Evolutionary conservation across 2,113 vertebrate species (phyloP), one percentile per base, ranked within the genome.

Genomic region (Arenaria interpres): DNA sequence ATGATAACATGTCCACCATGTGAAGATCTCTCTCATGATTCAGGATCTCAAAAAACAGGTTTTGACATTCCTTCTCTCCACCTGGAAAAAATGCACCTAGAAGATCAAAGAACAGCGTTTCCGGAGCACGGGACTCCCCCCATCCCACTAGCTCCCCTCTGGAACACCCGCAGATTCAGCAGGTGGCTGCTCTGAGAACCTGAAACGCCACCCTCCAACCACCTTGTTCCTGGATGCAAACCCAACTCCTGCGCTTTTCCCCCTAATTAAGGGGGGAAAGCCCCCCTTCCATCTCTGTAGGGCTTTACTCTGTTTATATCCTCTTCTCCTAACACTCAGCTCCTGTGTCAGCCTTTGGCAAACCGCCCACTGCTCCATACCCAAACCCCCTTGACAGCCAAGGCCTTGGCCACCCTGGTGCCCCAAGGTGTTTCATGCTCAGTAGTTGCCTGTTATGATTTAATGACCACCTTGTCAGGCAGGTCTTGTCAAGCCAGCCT

Each of bases 1-100:
- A 0, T 24, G 22, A 32, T 9, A 16, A 3, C 1, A 0, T 41
- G 28, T 22, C 46, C 3, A 1, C 7, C 28, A 21, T 0, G 0
- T 21, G 22, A 41, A 41, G 27, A 81, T 19, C 15, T 12, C 15
- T 12, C 15, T n/a, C 20, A n/a, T 0, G 0, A 33, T 46, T 74
- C 28, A 35, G 9, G 76, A 30, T 35, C 46, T 81, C 33, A 72
- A 43, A 63, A 63, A 43, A 41, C 5, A 24, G 6, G 5, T 22
- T 23, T 21, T 11, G 7, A 68, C 8, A 14, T 5, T 32, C 53
- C 17, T 32, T 54, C 13, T 89, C 32, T 67, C 21, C 17, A 23
- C 5, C 17, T 19, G 22, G 24, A 82, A 88, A 69, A 89, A 85
- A 60, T 16, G 2, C 35, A 72, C 11, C 19, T 21, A 60, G 30